Conservation (phyloP, 2,888 invertebrate genomes). For the Habroteleia sp. region DNA sequence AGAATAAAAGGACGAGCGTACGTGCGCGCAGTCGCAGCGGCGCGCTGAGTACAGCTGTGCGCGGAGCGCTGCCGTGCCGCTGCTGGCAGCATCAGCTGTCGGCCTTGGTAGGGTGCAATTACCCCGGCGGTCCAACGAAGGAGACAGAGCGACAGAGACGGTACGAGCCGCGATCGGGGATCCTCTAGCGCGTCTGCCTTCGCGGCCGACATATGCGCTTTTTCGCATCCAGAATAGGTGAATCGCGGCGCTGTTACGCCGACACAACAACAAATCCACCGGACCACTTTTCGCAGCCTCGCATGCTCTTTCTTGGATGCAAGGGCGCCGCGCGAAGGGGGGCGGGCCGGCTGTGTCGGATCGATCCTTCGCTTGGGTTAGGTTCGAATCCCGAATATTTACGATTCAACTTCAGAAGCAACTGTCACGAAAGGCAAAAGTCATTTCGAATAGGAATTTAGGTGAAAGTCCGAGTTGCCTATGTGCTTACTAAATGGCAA, state of each 20-base stretch:
- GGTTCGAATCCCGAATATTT: background rate
- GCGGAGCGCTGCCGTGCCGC: conserved; percentile 44
- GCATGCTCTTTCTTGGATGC: background rate
- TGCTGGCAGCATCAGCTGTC: conserved; percentile 80
- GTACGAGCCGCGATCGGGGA: conserved; percentile 60
- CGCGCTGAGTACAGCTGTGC: conserved; percentile 53
- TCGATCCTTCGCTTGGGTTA: conserved; percentile 12
- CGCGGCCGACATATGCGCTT: conserved; percentile 40
- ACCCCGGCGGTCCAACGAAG: conserved; percentile 70
- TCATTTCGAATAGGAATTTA: no score
- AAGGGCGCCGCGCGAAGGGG: background rate
- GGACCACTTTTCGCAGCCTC: conserved; percentile 13
- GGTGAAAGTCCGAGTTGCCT: no score
- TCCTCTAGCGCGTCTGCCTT: conserved; percentile 38
- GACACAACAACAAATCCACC: conserved; percentile 24
- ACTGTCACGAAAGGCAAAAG: no score
- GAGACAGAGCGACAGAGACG: conserved; percentile 58
- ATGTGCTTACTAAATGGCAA: no score
- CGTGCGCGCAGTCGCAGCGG: conserved; percentile 35
- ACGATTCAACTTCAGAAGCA: no score
- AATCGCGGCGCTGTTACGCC: conserved; percentile 27
- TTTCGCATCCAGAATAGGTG: conserved; percentile 34
- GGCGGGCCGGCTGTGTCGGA: background rate
- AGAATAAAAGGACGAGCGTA: conserved; percentile 45
- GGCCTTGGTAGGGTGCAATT: conserved; percentile 81